These are phyloP conservation scores for Microctenopoma steveboyesi DNA, from an alignment of 2,797 vertebrate genomes.

Conservation along the genomic window DNA sequence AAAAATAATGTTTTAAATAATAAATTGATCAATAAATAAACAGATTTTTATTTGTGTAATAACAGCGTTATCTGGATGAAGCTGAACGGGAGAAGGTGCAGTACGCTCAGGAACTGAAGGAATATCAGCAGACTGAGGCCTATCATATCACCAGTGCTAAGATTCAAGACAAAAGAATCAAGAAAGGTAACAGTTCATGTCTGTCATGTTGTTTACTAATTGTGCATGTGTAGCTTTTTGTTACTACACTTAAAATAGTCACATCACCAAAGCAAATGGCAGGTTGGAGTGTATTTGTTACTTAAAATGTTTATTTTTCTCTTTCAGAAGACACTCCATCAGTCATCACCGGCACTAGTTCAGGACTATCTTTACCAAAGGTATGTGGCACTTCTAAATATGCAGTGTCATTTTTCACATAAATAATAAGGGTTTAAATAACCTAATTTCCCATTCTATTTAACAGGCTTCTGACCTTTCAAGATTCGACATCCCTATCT, in stretches of 20 bases:
- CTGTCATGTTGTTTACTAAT: not conserved
- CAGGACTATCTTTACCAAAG: slow-evolving; percentile 78
- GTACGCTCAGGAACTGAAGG: slow-evolving; percentile 93
- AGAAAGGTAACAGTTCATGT: slow-evolving; percentile 86
- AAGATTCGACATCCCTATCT: slow-evolving; percentile 95
- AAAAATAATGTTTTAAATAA: not conserved
- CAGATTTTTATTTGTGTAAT: not conserved
- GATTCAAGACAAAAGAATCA: slow-evolving; percentile 95
- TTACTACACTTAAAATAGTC: not conserved
- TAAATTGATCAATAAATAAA: not conserved
- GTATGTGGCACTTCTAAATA: slow-evolving; percentile 53
- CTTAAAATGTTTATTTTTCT: slow-evolving; percentile 14
- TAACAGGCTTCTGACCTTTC: slow-evolving; percentile 84
- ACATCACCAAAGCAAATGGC: not conserved
- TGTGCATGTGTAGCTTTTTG: not conserved
- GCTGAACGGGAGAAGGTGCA: slow-evolving; percentile 96
- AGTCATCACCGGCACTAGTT: slow-evolving; percentile 77
- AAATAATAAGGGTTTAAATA: slow-evolving; percentile 2
- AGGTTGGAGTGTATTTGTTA: not conserved
- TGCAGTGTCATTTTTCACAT: not conserved
- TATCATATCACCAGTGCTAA: slow-evolving; percentile 94
- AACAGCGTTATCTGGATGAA: slow-evolving; percentile 93
- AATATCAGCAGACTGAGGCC: slow-evolving; percentile 97
- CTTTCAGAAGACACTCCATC: slow-evolving; percentile 82
- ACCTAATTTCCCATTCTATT: not conserved